These are phyloP conservation scores for Diogma glabrata DNA, from an alignment of 2,888 invertebrate species.

Conservation along the genomic window DNA sequence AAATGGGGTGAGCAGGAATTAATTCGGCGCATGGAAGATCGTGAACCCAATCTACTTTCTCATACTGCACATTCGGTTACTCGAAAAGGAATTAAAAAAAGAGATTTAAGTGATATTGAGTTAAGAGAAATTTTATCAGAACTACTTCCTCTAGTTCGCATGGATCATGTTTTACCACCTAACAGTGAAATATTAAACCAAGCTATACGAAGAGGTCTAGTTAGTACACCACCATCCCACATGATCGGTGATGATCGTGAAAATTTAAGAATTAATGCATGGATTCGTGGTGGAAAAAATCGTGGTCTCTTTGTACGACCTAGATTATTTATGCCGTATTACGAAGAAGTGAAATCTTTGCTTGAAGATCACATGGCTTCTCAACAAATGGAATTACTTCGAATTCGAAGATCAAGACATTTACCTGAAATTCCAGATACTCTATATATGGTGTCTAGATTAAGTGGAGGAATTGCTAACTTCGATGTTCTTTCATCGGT, in stretches of 20 bases:
- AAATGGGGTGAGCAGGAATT: slow-evolving; percentile 85
- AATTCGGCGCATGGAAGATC: slow-evolving; percentile 69
- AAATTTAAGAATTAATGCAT: slow-evolving; percentile 58
- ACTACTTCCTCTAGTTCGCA: slow-evolving; percentile 70
- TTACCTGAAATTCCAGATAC: slow-evolving; percentile 85
- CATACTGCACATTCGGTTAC: slow-evolving; percentile 88
- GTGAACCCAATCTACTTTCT: slow-evolving; percentile 81
- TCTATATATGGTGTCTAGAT: slow-evolving; percentile 65
- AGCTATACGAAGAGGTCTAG: slow-evolving; percentile 54
- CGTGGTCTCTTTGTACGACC: slow-evolving; percentile 71
- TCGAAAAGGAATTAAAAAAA: slow-evolving; percentile 69
- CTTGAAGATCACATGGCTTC: slow-evolving; percentile 69
- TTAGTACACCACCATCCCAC: slow-evolving; percentile 72
- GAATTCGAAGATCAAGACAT: slow-evolving; percentile 58
- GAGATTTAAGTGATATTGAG: slow-evolving; percentile 75
- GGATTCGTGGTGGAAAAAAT: slow-evolving; percentile 62
- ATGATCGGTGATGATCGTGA: slow-evolving; percentile 65
- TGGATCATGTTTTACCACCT: slow-evolving; percentile 81
- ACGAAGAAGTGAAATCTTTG: slow-evolving; percentile 82
- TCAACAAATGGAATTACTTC: slow-evolving; percentile 60
- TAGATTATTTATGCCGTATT: slow-evolving; percentile 86
- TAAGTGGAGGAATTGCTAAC: slow-evolving; percentile 39
- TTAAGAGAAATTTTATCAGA: slow-evolving; percentile 74
- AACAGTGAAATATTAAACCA: slow-evolving; percentile 67
- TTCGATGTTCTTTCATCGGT: slow-evolving; percentile 54